Percentiles rank a stretch among this genome's conserved stretches.
Conservation (phyloP, 2,888 invertebrate genomes). For the Hybos culiciformis region DNA sequence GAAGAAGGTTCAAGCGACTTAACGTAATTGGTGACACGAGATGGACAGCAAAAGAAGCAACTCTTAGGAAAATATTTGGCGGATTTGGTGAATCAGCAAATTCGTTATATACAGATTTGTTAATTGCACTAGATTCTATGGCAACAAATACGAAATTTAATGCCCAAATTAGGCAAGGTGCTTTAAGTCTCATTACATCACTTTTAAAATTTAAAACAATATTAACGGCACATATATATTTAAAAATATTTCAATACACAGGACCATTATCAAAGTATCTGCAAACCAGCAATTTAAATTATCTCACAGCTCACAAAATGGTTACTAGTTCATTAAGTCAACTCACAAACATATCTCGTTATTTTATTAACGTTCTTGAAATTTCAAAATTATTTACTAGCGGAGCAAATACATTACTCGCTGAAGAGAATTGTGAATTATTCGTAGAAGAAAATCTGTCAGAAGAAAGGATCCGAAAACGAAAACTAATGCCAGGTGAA, state of each 20-base stretch:
- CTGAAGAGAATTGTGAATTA: slow-evolving; percentile 1
- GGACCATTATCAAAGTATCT: not conserved
- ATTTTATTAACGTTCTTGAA: not conserved
- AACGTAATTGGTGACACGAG: not conserved
- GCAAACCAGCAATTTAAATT: not conserved
- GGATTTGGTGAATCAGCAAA: not conserved
- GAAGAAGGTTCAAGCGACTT: not conserved
- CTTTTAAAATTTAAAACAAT: not conserved
- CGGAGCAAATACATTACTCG: not conserved
- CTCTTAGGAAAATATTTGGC: not conserved
- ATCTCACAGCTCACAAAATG: slow-evolving; percentile 1
- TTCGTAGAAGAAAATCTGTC: not conserved
- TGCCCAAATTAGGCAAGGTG: not conserved
- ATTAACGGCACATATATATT: not conserved
- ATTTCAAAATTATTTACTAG: not conserved
- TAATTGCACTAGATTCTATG: not conserved
- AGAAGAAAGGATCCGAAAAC: not conserved
- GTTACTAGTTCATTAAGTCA: not conserved
- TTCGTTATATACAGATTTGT: not conserved
- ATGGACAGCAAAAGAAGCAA: not conserved
- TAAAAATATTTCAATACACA: not conserved
- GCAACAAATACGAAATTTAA: not conserved
- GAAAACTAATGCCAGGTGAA: slow-evolving; percentile 1
- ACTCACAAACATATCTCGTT: slow-evolving; percentile 1
- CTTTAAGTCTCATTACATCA: not conserved